phyloP scores from a whole-genome alignment of 2,113 vertebrate species.

The Rhinoptilus africanus region DNA sequence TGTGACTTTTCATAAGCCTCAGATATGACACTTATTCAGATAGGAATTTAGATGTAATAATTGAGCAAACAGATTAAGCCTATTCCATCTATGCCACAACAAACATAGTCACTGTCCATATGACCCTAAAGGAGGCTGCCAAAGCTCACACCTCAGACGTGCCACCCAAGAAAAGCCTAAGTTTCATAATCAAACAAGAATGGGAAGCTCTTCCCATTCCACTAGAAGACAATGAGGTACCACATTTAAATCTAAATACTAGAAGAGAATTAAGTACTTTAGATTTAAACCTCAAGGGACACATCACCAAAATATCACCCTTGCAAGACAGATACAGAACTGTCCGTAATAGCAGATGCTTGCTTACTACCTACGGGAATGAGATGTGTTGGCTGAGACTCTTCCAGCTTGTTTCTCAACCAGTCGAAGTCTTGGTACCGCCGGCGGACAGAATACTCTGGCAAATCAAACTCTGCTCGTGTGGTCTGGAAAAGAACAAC shows the following conservation, averaged over 20 bases:
- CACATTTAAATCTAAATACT: not conserved
- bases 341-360: not conserved
- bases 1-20: not conserved
- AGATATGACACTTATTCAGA: not conserved
- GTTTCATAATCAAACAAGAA: not conserved
- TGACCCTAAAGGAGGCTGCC: not conserved
- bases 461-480: slow-evolving; percentile 92
- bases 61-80: not conserved
- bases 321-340: not conserved
- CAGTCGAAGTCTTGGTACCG: slow-evolving; percentile 98
- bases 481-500: slow-evolving; percentile 80
- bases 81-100: not conserved
- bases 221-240: not conserved
- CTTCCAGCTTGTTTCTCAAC: slow-evolving; percentile 93
- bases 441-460: slow-evolving; percentile 91
- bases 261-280: not conserved
- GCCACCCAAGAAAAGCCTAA: not conserved
- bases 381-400: slow-evolving; percentile 95
- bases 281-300: not conserved
- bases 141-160: not conserved
- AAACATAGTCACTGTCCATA: not conserved
- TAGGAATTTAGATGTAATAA: not conserved
- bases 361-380: slow-evolving; percentile 91
- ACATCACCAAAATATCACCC: not conserved
- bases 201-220: not conserved